Conservation (phyloP, 2,888 invertebrate genomes). For the Nowickia ferox region DNA sequence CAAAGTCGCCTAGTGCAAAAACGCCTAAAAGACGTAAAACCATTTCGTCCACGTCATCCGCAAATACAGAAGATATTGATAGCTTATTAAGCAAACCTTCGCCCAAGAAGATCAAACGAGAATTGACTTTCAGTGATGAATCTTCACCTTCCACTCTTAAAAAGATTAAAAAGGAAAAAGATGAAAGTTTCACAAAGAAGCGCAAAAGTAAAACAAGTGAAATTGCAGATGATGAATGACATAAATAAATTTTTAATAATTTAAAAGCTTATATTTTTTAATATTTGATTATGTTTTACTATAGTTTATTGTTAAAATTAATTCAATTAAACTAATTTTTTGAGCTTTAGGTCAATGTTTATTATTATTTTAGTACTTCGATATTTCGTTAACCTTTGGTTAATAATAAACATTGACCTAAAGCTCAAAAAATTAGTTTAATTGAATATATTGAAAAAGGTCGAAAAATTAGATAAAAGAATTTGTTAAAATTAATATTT, state of each 20-base stretch:
- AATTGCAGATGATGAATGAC: slow-evolving; percentile 35
- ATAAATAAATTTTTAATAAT: not conserved
- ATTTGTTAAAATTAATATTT: too few species aligned
- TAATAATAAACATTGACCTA: too few species aligned
- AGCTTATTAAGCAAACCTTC: not conserved
- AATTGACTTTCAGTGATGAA: slow-evolving; percentile 54
- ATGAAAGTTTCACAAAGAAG: slow-evolving; percentile 27
- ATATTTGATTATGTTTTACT: not conserved
- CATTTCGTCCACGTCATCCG: not conserved
- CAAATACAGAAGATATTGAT: not conserved
- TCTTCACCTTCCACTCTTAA: slow-evolving; percentile 1
- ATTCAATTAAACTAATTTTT: too few species aligned
- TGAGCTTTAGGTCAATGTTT: too few species aligned
- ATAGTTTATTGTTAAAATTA: too few species aligned
- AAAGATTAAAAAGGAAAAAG: slow-evolving; percentile 53
- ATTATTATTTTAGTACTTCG: too few species aligned
- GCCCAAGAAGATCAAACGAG: slow-evolving; percentile 73
- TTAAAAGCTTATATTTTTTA: not conserved
- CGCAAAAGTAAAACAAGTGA: slow-evolving; percentile 60
- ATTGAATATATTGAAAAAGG: too few species aligned
- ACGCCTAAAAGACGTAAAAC: slow-evolving; percentile 55
- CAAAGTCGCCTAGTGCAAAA: slow-evolving; percentile 7
- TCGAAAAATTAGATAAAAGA: too few species aligned
- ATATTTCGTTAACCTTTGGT: too few species aligned
- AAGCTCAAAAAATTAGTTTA: too few species aligned